These are phyloP conservation scores for Nanger granti DNA, from an alignment of 2,113 vertebrate species.

Conservation along the genomic window DNA sequence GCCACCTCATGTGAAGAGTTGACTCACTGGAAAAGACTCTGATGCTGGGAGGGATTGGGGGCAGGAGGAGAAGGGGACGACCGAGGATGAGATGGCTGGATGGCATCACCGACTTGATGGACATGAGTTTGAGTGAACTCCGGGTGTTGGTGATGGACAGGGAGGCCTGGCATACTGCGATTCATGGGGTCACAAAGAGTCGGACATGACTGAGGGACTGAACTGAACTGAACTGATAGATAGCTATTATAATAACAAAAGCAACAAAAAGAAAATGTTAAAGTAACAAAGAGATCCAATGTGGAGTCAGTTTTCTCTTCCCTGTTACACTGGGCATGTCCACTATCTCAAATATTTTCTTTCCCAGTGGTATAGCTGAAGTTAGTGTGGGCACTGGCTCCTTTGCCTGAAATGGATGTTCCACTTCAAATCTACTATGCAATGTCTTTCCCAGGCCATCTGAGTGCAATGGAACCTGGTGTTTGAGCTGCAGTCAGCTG, in stretches of 20 bases:
- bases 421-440: background rate
- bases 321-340: background rate
- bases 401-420: background rate
- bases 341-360: background rate
- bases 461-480: background rate
- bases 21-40: too few relatives aligned
- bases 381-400: background rate
- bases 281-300: background rate
- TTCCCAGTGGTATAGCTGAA: background rate
- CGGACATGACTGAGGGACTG: too few relatives aligned
- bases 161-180: too few relatives aligned
- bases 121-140: too few relatives aligned
- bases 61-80: too few relatives aligned
- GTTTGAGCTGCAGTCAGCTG: background rate
- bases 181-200: too few relatives aligned
- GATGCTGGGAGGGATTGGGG: too few relatives aligned
- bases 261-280: background rate
- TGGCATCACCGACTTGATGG: too few relatives aligned
- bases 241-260: background rate
- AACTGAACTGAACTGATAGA: background rate
- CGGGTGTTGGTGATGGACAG: too few relatives aligned
- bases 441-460: background rate
- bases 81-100: too few relatives aligned
- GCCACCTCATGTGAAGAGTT: too few relatives aligned
- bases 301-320: background rate